Base-by-base conservation (phyloP, 2,113 vertebrate species). In the Corythoichthys intestinalis region DNA sequence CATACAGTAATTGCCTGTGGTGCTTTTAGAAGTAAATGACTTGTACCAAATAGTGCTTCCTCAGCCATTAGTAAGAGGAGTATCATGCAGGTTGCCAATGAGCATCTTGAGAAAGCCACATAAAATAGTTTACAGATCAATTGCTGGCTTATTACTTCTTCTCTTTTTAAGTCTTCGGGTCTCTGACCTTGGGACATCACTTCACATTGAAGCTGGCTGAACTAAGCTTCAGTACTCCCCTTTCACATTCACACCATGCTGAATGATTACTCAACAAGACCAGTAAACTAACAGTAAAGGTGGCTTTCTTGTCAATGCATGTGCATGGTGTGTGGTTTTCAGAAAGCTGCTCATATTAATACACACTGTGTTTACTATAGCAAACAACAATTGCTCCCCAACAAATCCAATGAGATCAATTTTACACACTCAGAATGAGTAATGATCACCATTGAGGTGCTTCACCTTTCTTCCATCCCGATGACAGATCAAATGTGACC, bases 101-200 rank as follows among this genome's bases (percentile, higher is more conserved):
- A 66, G 70, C 46, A 50, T 37, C 56, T 66, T 12, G 67, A 71
- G 59, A 59, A 58, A 85, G 59, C 74, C 72, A 65, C 76, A 72
- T 58, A 71, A 78, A 48, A 78, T 77, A 73, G 53, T 83, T 58
- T 71, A 68, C 35, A 63, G 76, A 84, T 85, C 65, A 70, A 74
- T 83, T 68, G 61, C 66, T 82, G 70, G 15, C 54, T 71, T 34
- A 54, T 54, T 71, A 50, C 41, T 39, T 73, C 37, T 72, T 50
- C 35, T 76, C 28, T 75, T 44, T 20, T 70, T 57, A 73, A 78
- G 65, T 78, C 75, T 78, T 4, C 34, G 53, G 59, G 74, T 72
- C 69, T 75, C 70, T 84, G 83, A 83, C 80, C 74, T 73, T 73
- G 58, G 44, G 28, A 75, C 68, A 67, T 77, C 14, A 11, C 65